A percentile compares a stretch with the other conserved stretches of the same genome.
phyloP scores from a whole-genome alignment of 1,140 invertebrate genomes.

The Ceratosolen fusciceps region DNA sequence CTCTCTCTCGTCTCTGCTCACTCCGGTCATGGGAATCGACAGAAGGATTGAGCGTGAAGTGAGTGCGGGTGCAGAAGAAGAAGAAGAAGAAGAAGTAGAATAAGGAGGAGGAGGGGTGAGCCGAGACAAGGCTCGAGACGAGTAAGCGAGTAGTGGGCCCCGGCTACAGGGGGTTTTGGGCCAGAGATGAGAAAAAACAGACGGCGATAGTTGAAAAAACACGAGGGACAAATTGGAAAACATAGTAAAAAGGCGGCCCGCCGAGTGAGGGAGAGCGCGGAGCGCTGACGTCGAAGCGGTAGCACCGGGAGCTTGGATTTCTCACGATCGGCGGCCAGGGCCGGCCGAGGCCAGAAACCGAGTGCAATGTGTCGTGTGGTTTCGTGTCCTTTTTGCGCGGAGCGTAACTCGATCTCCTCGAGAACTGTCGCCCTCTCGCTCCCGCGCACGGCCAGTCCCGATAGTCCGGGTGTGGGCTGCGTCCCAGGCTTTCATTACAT shows the following conservation, averaged over 20 bases:
- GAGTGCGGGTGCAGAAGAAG: not conserved
- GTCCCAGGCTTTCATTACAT: not conserved
- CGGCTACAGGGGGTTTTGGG: too few relatives aligned
- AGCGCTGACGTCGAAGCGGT: too few relatives aligned
- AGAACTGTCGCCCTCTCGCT: slow-evolving; percentile 47
- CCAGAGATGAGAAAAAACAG: not conserved
- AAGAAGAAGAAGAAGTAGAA: too few relatives aligned
- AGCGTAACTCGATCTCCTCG: slow-evolving; percentile 61
- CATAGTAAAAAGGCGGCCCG: too few relatives aligned
- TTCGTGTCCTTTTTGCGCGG: slow-evolving; percentile 62
- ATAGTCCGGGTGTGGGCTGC: not conserved
- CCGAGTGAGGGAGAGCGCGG: slow-evolving; percentile 3
- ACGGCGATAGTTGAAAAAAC: not conserved
- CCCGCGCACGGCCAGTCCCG: not conserved
- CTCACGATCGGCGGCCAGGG: slow-evolving; percentile 56
- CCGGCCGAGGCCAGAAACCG: slow-evolving; percentile 33
- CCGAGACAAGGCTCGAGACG: too few relatives aligned
- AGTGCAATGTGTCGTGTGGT: slow-evolving; percentile 55
- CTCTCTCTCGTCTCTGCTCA: too few relatives aligned
- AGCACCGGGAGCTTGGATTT: slow-evolving; percentile 46
- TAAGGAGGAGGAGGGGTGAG: not conserved
- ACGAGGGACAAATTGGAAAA: not conserved
- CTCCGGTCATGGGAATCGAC: too few relatives aligned
- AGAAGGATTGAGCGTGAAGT: too few relatives aligned
- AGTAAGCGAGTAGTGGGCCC: too few relatives aligned